Conservation (phyloP, 2,797 vertebrate species). For the Arctocebus calabarensis region DNA sequence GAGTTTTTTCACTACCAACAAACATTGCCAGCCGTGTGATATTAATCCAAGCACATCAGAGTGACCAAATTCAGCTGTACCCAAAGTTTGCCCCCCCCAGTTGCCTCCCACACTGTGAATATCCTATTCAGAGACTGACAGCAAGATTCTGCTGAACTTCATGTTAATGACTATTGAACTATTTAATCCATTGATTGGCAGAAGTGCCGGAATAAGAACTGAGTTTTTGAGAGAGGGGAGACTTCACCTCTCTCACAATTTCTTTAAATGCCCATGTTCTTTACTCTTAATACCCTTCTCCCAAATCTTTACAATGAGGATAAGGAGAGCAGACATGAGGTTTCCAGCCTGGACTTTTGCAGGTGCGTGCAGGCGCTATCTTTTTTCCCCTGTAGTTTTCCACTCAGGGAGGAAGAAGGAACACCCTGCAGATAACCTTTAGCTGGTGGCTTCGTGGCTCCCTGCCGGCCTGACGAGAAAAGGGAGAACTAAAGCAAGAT, state of each 20-base stretch:
- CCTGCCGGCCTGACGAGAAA: background rate
- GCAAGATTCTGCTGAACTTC: background rate
- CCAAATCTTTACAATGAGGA: background rate
- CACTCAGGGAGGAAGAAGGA: background rate
- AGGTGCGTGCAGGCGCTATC: fast-evolving
- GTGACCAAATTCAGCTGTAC: background rate
- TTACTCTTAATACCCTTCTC: background rate
- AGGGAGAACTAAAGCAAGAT: background rate
- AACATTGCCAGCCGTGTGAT: background rate
- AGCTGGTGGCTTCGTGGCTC: background rate
- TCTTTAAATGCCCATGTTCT: background rate
- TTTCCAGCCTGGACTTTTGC: background rate
- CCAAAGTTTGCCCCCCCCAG: background rate
- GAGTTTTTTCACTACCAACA: background rate
- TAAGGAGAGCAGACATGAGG: background rate
- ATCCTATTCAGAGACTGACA: background rate
- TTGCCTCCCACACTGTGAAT: background rate
- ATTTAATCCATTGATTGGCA: background rate
- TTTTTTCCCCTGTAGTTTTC: constrained; percentile 40
- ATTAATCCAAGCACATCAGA: background rate
- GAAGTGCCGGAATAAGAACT: background rate
- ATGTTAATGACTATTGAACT: background rate
- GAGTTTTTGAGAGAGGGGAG: background rate
- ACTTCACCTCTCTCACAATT: background rate
- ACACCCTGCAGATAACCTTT: background rate